Percentiles rank a stretch among this genome's conserved stretches.
These are phyloP conservation scores for Mellivora capensis DNA, from an alignment of 2,113 vertebrate species.

Conservation along the genomic window DNA sequence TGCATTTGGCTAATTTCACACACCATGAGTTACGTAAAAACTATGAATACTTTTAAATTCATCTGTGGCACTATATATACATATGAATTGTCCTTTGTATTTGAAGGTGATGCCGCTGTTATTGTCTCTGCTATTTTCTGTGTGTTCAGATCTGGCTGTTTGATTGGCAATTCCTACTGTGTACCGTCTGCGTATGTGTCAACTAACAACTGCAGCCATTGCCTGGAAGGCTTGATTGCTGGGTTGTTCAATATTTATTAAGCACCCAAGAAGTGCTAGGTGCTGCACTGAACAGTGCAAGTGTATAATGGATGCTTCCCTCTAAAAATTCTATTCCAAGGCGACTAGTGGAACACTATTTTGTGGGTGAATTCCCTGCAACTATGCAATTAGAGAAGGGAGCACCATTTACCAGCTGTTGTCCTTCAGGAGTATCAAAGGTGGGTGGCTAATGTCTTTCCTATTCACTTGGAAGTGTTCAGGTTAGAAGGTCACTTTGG, in stretches of 20 bases:
- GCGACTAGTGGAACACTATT: neutral
- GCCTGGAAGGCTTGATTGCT: constrained; percentile 74
- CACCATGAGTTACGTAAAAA: constrained; percentile 65
- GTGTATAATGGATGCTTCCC: constrained; percentile 13
- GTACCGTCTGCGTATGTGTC: constrained; percentile 66
- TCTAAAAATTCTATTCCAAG: constrained; percentile 45
- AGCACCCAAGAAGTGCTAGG: constrained; percentile 69
- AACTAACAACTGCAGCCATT: constrained; percentile 67
- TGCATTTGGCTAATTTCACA: constrained; percentile 51
- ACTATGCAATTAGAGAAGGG: neutral
- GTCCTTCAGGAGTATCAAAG: neutral
- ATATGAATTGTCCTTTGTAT: constrained; percentile 71
- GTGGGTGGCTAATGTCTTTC: neutral
- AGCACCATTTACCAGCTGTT: neutral
- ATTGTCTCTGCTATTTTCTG: constrained; percentile 64
- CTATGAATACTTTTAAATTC: constrained; percentile 62
- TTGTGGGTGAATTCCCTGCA: neutral
- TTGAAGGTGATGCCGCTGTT: constrained; percentile 73
- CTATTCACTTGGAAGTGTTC: neutral
- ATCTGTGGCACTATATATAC: constrained; percentile 52
- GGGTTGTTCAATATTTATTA: constrained; percentile 77
- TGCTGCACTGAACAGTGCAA: constrained; percentile 13
- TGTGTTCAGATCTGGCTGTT: constrained; percentile 62
- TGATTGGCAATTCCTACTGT: constrained; percentile 76
- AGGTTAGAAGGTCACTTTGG: neutral